A percentile compares a stretch with the other conserved stretches of the same genome.
These are phyloP conservation scores for Zophobas atratus DNA, from an alignment of 1,140 invertebrate species.

Conservation along the genomic window DNA sequence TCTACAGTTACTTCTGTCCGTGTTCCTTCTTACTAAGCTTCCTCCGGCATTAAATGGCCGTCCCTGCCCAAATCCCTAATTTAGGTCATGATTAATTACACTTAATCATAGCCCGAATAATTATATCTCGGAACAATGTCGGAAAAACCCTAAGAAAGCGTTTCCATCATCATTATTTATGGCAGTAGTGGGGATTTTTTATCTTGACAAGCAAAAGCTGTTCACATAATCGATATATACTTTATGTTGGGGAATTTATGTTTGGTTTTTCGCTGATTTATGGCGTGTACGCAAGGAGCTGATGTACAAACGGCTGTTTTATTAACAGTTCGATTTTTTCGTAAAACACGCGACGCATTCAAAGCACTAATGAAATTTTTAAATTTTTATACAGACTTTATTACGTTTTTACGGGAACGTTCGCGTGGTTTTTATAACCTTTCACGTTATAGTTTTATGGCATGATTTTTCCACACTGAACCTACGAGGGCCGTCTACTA, in stretches of 20 bases:
- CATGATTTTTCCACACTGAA: not conserved
- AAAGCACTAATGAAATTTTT: not conserved
- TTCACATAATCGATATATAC: not conserved
- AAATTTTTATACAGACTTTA: not conserved
- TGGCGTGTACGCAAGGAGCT: too few species aligned
- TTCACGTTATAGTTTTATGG: not conserved
- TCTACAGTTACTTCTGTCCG: too few species aligned
- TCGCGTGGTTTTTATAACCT: not conserved
- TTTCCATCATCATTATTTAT: conserved; percentile 1
- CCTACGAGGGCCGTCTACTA: too few species aligned
- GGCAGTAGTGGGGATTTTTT: not conserved
- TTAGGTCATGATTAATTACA: not conserved
- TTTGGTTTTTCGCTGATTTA: not conserved
- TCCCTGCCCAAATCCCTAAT: not conserved
- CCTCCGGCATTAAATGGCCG: too few species aligned
- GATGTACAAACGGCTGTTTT: not conserved
- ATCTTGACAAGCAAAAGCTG: not conserved
- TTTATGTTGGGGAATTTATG: not conserved
- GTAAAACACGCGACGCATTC: not conserved
- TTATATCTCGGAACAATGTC: not conserved
- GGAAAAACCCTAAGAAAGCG: not conserved
- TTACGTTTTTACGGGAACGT: not conserved
- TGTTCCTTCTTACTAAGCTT: too few species aligned
- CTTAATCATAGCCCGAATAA: not conserved
- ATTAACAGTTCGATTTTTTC: too few species aligned